Base-by-base conservation (phyloP, 2,113 vertebrate genomes). In the Neodon shergylaensis region DNA sequence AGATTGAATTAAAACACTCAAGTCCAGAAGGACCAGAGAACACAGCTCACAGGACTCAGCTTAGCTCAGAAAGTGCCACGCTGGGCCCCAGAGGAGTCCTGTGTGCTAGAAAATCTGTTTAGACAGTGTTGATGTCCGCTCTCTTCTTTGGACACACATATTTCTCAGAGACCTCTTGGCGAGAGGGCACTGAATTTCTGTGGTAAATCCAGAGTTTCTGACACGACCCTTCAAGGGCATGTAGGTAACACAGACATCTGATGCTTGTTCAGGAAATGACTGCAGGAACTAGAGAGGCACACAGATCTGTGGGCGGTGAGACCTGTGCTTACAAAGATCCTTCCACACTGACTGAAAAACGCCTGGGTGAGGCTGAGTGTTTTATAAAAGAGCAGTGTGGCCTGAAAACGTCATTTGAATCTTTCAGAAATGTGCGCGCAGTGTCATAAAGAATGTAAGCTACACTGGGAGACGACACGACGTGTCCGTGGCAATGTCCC, bases 351-450 rank as follows among this genome's bases (percentile, higher is more conserved):
- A 66, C 7, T 19, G n/a, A 44, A 78, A 61, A 63, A 82, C 9
- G 8, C 24, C 7, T 13, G 13, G 19, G 74, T 28, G 68, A 66
- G 89, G n/a, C 3, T 49, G 44, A 91, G 33, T 42, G 42, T n/a
- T 83, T 86, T 76, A 74, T 44, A 44, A 36, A 86, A 83, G 11
- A 12, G 68, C 9, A n/a, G 42, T 91, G 3, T 47, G 65, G 44
- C 70, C 44, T 79, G 58, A 68, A 76, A 95, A 74, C 19, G 7
- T 52, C 72, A 85, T 54, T 22, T 1, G 3, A 28, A 81, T 79
- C 17, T 73, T 14, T 92, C 63, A 89, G 74, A 81, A 87, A 74
- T n/a, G 39, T 77, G 81, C 49, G 86, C 77, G 42, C 88, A 94
- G 61, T 88, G 36, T 52, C 93, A 77, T 65, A 47, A 87, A 91